A percentile compares a stretch with the other conserved stretches of the same genome.
phyloP scores from a whole-genome alignment of 2,888 invertebrate species.

The Sphaerophoria rueppellii region DNA sequence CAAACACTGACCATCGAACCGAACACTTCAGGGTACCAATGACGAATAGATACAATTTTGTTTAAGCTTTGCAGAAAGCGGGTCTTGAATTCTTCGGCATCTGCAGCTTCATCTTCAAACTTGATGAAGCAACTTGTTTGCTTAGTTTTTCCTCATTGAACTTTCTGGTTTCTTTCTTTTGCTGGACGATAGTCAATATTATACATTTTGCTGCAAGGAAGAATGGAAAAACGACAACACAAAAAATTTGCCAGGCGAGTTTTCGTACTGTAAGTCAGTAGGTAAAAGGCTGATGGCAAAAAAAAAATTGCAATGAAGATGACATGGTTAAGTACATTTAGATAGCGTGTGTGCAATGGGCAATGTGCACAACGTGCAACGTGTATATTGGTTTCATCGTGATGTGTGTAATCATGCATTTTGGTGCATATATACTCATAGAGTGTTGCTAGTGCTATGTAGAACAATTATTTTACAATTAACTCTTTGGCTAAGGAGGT shows the following conservation, averaged over 20 bases:
- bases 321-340: conserved; percentile 28
- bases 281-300: conserved; percentile 45
- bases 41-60: conserved; percentile 79
- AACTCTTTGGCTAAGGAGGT: conserved; percentile 6
- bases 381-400: conserved; percentile 2
- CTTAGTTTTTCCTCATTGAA: conserved; percentile 58
- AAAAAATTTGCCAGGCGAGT: not conserved
- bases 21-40: conserved; percentile 81
- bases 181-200: conserved; percentile 51
- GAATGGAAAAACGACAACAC: not conserved
- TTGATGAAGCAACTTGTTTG: conserved; percentile 58
- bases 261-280: conserved; percentile 59
- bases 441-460: conserved; percentile 14
- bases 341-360: conserved; percentile 16
- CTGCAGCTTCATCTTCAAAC: conserved; percentile 1
- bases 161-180: conserved; percentile 60
- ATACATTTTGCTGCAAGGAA: conserved; percentile 10
- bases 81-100: conserved; percentile 49
- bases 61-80: conserved; percentile 57
- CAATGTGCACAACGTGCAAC: conserved; percentile 11
- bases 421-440: not conserved
- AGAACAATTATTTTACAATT: conserved; percentile 38
- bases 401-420: not conserved
- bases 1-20: conserved; percentile 77
- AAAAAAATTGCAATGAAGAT: not conserved